A percentile compares a stretch with the other conserved stretches of the same genome.
Evolutionary conservation across 2,113 vertebrate species (phyloP).

Genomic region (Indicator indicator): DNA sequence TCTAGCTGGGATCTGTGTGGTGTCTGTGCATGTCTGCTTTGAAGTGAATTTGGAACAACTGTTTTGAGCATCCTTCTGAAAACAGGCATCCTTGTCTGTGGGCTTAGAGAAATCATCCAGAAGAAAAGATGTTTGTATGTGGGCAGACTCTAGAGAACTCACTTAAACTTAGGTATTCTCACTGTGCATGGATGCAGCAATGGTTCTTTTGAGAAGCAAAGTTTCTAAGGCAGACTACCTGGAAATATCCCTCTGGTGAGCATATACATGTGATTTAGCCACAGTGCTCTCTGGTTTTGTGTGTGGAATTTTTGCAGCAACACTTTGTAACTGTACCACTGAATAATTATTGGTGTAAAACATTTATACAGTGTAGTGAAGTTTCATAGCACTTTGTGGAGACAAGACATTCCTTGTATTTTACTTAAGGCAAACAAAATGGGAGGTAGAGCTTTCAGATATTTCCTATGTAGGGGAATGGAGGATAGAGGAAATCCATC

Average conservation of each 20-base stretch:
- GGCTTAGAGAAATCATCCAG: neutral
- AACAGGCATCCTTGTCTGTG: fast-evolving
- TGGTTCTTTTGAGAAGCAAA: neutral
- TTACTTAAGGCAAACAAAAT: neutral
- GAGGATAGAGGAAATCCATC: neutral
- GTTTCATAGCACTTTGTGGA: neutral
- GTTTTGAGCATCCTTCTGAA: neutral
- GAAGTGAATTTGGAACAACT: neutral
- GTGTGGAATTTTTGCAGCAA: neutral
- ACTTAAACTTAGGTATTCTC: neutral
- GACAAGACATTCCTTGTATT: neutral
- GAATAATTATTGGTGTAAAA: neutral
- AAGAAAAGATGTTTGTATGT: neutral
- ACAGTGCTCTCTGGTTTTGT: neutral
- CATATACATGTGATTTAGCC: neutral
- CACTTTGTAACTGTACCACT: neutral
- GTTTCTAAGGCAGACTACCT: neutral
- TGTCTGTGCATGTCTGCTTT: conserved; percentile 1
- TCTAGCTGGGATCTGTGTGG: neutral
- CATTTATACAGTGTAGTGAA: neutral
- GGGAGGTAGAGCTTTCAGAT: neutral
- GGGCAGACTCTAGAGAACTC: neutral
- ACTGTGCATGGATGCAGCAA: neutral
- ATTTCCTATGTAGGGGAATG: neutral
- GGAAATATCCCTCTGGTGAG: neutral